These are phyloP conservation scores for Oophaga sylvatica DNA, from an alignment of 2,797 vertebrate genomes.

Conservation along the genomic window DNA sequence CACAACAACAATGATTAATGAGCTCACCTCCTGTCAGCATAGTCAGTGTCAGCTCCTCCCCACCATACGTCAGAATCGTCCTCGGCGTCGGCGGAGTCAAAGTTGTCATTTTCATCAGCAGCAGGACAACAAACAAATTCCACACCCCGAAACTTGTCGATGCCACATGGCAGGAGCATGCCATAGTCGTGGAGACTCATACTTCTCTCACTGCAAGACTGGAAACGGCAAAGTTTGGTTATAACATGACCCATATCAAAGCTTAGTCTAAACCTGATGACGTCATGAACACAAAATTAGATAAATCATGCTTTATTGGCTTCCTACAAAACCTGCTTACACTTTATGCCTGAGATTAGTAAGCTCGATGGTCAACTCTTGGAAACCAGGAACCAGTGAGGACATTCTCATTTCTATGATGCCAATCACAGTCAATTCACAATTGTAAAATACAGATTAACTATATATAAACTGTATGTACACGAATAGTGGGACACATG, in stretches of 20 bases:
- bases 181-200: slow-evolving; percentile 96
- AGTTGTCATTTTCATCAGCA: slow-evolving; percentile 79
- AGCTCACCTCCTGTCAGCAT: slow-evolving; percentile 86
- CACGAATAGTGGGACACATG: no score
- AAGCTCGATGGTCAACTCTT: background rate
- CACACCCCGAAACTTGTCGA: slow-evolving; percentile 94
- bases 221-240: background rate
- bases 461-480: no score
- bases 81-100: slow-evolving; percentile 84
- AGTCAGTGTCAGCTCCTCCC: slow-evolving; percentile 90
- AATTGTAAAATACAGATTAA: no score
- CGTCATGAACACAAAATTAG: background rate
- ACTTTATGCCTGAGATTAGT: background rate
- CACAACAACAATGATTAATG: background rate
- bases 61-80: slow-evolving; percentile 97
- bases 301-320: background rate
- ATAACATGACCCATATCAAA: background rate
- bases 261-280: background rate
- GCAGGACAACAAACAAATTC: slow-evolving; percentile 95
- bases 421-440: no score
- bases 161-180: slow-evolving; percentile 95
- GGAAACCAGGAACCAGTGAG: background rate
- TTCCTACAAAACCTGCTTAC: background rate
- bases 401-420: no score
- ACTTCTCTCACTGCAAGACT: slow-evolving; percentile 91